These are phyloP conservation scores for Aegypius monachus DNA, from an alignment of 2,113 vertebrate species.

Conservation along the genomic window DNA sequence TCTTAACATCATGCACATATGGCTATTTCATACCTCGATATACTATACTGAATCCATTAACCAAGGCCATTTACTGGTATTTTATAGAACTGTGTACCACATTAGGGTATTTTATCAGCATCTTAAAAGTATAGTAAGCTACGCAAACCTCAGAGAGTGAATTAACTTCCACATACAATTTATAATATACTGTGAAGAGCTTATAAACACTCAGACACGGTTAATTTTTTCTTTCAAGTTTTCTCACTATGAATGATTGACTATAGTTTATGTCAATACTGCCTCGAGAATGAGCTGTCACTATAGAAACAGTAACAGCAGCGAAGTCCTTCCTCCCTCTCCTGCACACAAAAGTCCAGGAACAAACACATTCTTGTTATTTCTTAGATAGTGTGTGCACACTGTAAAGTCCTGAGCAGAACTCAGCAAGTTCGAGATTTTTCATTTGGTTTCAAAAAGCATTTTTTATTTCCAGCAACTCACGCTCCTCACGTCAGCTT, in stretches of 20 bases:
- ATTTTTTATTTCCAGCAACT: background rate
- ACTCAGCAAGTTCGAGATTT: background rate
- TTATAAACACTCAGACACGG: background rate
- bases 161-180: background rate
- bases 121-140: background rate
- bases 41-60: background rate
- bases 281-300: slow-evolving; percentile 10
- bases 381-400: background rate
- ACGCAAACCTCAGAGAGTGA: background rate
- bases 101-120: background rate
- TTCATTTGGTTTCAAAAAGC: background rate
- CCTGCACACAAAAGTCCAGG: background rate
- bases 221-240: background rate
- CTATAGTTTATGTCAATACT: background rate
- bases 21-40: background rate
- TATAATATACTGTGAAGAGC: background rate
- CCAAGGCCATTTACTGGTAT: background rate
- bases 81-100: background rate
- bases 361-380: slow-evolving; percentile 28
- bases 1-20: background rate
- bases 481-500: background rate
- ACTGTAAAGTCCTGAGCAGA: background rate
- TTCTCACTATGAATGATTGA: background rate
- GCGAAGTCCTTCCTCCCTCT: slow-evolving; percentile 2
- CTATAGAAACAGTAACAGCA: slow-evolving; percentile 49